Evolutionary conservation across 2,797 vertebrate genomes (phyloP), one percentile per base, ranked within the genome.

Genomic region (Halcyon leucocephala): DNA sequence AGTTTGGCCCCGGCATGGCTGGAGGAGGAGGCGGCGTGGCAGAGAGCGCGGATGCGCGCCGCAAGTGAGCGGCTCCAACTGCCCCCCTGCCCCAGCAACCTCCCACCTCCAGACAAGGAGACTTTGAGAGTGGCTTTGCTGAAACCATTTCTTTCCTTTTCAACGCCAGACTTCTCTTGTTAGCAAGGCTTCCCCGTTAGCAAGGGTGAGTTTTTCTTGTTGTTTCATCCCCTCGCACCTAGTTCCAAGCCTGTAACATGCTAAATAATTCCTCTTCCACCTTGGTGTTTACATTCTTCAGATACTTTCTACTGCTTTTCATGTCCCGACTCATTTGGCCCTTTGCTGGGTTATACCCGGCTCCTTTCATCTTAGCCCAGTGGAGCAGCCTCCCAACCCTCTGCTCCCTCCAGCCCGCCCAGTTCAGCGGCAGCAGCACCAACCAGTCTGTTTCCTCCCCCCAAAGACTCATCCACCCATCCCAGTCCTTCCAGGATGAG

Each of bases 271-370:
- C 93, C 88, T 69, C 94, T 97, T 97, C 94, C 96, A 96, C 96
- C 94, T 97, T 97, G 64, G 78, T 95, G 95, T 97, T 97, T 97
- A 96, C 95, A 96, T 96, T 97, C 96, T 97, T 97, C 67, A 72
- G 92, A 96, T 97, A 65, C 74, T 92, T 96, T 92, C 79, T 0
- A 0, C 69, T 15, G 91, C 95, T 97, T 97, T 95, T 96, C 94
- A 96, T 95, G 92, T 96, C 90, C 93, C 28, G 72, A 46, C 88
- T 97, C 93, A 37, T 82, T 82, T 71, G 83, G 82, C 64, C 91
- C 88, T 97, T 92, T 42, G 37, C 71, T 80, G 74, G 78, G 74
- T 80, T 91, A 24, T 35, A 89, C 81, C 35, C 37, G 0, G 61
- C 71, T 89, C 88, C 93, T 93, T 95, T 97, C 81, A 97, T 96